Base-by-base conservation (phyloP, 2,888 invertebrate species). In the Synergus japonicus region DNA sequence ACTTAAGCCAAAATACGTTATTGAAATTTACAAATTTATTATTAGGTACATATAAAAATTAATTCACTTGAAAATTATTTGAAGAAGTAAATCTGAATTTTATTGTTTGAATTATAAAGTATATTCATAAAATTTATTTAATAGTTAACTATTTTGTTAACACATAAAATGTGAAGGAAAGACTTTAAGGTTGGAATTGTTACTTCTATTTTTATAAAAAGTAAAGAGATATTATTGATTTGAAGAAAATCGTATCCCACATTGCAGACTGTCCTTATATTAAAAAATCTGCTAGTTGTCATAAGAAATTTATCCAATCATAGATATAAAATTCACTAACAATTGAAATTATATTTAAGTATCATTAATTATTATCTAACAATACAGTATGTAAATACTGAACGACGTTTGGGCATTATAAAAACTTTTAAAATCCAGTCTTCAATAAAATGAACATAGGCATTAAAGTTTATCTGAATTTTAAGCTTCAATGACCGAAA, bases 401-500 rank as follows among this genome's bases (percentile, higher is more conserved):
- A n/a, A 54, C 29, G n/a, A 46, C 10, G 15, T 69, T 49, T 69
- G 18, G 22, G 13, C 46, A 69, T n/a, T 29, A 29, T 29, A 73
- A 58, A 15, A 49, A 54, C 54, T 49, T 54, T 37, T 7, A n/a
- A 54, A 73, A 15, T 54, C 12, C 41, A 54, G n/a, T 73, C n/a
- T 54, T 54, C 12, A 41, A n/a, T 37, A 9, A 44, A 46, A 46
- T 22, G 37, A 69, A 49, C 49, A 29, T 73, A 54, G 29, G 54
- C 73, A 41, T 73, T 54, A 73, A 54, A 73, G 73, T 73, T 58
- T 41, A 37, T 54, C 54, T 10, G 29, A 37, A 41, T 73, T 73
- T 41, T 37, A 12, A n/a, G 49, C 54, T 73, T 73, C 73, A 73
- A 73, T 73, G 73, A 58, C 54, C 54, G 73, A 73, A 73, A 12